Base-by-base conservation (phyloP, 2,797 vertebrate species). In the Oreochromis mossambicus region DNA sequence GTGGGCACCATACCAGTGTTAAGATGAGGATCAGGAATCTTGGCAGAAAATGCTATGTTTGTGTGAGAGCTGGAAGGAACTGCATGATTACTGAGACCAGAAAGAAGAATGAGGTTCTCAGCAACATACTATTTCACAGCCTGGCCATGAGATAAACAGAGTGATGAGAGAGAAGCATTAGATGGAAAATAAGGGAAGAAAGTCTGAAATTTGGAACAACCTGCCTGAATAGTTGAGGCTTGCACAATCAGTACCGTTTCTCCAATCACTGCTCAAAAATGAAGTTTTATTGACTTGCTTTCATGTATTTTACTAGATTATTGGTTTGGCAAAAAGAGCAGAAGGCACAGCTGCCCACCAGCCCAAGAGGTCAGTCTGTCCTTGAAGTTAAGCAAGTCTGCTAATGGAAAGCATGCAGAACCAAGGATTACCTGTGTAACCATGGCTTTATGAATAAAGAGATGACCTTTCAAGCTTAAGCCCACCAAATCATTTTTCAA, bases 161-260 rank as follows among this genome's bases (percentile, higher is more conserved):
- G 82, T 93, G 93, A 94, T 95, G 93, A 95, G 90, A 92, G 87
- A 87, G 90, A 83, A 94, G 90, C 93, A 96, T 86, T 81, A 87
- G 15, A 86, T 84, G 78, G 76, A 79, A 91, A 78, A 73, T 32
- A 3, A 78, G 43, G 26, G 32, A 77, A 85, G 34, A 89, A 76
- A 56, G 56, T 21, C 77, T 77, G 68, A 80, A 80, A 51, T 81
- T 36, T 82, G 55, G 36, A 88, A 83, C 76, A 86, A 61, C 51
- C 61, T 83, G 78, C 43, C 21, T n/a, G 66, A 75, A n/a, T 19
- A 81, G 56, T 38, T 80, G 17, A 34, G 50, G 61, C 24, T 78
- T 61, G 29, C 26, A 73, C 29, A 68, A 17, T 87, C 77, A 34
- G 17, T 14, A 50, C 24, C 1, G 21, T 58, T 78, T 84, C 61